Percentiles rank a stretch among this genome's conserved stretches.
Conservation (phyloP, 1,140 invertebrate genomes). For the Cataglyphis hispanica region DNA sequence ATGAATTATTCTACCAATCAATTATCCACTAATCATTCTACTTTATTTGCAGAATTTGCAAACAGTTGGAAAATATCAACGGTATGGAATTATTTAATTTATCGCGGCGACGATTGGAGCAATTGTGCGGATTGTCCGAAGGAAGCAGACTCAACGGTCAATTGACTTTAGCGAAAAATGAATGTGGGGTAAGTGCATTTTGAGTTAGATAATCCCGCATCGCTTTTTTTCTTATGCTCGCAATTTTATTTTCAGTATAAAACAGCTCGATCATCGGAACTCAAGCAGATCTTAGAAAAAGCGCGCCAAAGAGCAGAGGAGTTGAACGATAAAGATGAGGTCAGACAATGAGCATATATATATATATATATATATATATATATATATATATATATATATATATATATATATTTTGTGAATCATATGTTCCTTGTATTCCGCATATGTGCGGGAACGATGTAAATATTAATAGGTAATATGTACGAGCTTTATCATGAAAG, state of each 20-base stretch:
- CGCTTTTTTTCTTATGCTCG: conserved; percentile 30
- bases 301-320: conserved; percentile 88
- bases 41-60: conserved; percentile 85
- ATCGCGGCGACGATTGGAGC: conserved; percentile 89
- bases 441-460: background rate
- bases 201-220: background rate
- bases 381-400: too few species aligned
- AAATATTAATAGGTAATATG: background rate
- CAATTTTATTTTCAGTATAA: conserved; percentile 87
- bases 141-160: conserved; percentile 92
- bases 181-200: conserved; percentile 90
- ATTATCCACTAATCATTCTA: too few species aligned
- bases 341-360: conserved; percentile 30
- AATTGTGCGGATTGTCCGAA: conserved; percentile 90
- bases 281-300: conserved; percentile 89
- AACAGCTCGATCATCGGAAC: conserved; percentile 89
- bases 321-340: conserved; percentile 39
- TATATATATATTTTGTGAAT: background rate
- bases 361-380: too few species aligned
- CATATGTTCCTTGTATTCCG: conserved; percentile 17
- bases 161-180: conserved; percentile 91
- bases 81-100: conserved; percentile 91
- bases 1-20: too few species aligned
- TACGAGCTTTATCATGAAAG: background rate
- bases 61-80: conserved; percentile 89